phyloP scores from a whole-genome alignment of 2,888 invertebrate genomes.

The Sinotaia quadrata region DNA sequence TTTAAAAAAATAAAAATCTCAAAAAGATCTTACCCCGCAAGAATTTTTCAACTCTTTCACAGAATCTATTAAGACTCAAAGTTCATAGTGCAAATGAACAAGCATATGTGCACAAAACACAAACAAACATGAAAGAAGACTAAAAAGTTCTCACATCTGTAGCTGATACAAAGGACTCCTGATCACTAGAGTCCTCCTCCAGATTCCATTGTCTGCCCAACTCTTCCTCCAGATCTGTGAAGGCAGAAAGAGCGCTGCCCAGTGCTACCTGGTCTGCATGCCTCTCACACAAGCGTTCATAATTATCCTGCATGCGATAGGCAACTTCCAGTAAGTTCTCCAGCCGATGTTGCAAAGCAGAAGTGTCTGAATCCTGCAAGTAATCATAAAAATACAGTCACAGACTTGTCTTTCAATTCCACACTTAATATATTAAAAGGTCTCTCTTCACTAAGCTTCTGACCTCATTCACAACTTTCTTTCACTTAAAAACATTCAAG shows the following conservation, averaged over 20 bases:
- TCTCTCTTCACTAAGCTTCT: no score
- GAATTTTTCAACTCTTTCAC: background rate
- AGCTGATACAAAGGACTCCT: conserved; percentile 95
- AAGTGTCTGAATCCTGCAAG: conserved; percentile 59
- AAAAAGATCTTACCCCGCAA: background rate
- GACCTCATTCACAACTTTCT: no score
- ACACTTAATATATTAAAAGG: no score
- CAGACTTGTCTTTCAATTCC: no score
- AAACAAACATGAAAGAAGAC: background rate
- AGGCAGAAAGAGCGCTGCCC: conserved; percentile 60
- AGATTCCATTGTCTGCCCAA: conserved; percentile 45
- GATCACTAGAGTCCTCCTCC: conserved; percentile 65
- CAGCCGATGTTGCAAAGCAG: conserved; percentile 77
- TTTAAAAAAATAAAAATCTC: no score
- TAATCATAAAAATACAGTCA: no score
- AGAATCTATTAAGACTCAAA: background rate
- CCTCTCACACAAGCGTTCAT: conserved; percentile 60
- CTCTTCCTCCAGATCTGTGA: conserved; percentile 50
- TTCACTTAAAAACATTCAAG: no score
- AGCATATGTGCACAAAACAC: background rate
- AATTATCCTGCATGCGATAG: conserved; percentile 86
- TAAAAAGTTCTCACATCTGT: conserved; percentile 78
- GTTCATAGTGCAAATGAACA: background rate
- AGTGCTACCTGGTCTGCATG: conserved; percentile 61
- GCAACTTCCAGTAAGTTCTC: conserved; percentile 87